Evolutionary conservation across 2,113 vertebrate genomes (phyloP).

Genomic region (Panthera leo): DNA sequence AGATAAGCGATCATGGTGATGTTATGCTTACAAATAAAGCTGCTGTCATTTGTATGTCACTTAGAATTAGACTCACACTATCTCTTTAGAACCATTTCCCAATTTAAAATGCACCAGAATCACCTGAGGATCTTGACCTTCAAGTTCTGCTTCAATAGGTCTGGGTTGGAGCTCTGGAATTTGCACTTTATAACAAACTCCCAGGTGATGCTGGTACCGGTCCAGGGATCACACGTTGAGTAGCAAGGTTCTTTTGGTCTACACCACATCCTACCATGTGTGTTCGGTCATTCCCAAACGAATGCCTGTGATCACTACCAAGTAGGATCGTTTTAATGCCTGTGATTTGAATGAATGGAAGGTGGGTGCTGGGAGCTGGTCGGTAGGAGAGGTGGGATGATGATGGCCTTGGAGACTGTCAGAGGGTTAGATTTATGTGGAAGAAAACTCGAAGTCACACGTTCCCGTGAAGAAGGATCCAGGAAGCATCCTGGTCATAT

Average conservation of each 20-base stretch:
- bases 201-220: neutral
- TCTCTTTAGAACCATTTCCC: neutral
- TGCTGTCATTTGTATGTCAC: neutral
- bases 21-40: neutral
- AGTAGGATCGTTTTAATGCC: neutral
- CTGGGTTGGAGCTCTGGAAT: neutral
- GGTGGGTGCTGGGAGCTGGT: too few relatives aligned
- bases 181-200: neutral
- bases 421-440: neutral
- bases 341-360: neutral
- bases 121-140: neutral
- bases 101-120: neutral
- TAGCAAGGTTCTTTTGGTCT: neutral
- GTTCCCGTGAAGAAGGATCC: neutral
- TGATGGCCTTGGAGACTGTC: neutral
- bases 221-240: neutral
- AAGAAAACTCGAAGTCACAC: neutral
- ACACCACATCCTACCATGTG: accelerated
- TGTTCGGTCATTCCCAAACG: neutral
- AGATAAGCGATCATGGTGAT: neutral
- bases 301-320: neutral
- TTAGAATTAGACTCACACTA: neutral
- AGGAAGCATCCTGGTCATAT: neutral
- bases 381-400: neutral
- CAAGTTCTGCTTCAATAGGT: neutral